Percentiles rank a stretch among this genome's conserved stretches.
Evolutionary conservation across 2,888 invertebrate genomes (phyloP).

Genomic region (Adineta ricciae): DNA sequence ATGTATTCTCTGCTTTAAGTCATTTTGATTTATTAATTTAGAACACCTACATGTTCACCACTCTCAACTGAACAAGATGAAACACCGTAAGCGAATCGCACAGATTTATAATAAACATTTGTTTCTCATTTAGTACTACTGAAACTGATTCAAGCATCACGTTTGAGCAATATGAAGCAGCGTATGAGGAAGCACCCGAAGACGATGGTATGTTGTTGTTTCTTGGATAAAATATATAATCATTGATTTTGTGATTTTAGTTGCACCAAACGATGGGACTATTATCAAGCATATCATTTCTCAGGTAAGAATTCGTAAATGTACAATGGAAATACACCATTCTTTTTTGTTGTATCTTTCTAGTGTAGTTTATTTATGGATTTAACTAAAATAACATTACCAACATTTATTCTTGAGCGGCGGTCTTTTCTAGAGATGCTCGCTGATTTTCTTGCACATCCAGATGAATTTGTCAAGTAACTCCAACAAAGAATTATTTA

Average conservation of each 20-base stretch:
- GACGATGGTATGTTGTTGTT: conserved; percentile 25
- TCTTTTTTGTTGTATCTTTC: not conserved
- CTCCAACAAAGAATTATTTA: conserved; percentile 27
- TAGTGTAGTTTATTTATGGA: conserved; percentile 77
- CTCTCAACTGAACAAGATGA: not conserved
- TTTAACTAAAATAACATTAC: conserved; percentile 91
- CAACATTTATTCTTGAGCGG: conserved; percentile 93
- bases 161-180: not conserved
- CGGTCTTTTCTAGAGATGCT: conserved; percentile 97
- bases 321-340: no score
- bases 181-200: not conserved
- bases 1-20: not conserved
- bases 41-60: no score
- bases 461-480: conserved; percentile 82
- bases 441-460: conserved; percentile 98
- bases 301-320: conserved; percentile 53
- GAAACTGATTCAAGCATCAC: not conserved
- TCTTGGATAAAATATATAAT: not conserved
- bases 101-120: not conserved
- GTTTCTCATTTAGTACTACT: not conserved
- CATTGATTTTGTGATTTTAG: not conserved
- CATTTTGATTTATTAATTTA: no score
- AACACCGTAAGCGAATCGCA: not conserved
- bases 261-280: not conserved
- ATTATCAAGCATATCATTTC: conserved; percentile 90